Evolutionary conservation across 2,113 vertebrate species (phyloP).

Genomic region (Sporophila hypoxantha): DNA sequence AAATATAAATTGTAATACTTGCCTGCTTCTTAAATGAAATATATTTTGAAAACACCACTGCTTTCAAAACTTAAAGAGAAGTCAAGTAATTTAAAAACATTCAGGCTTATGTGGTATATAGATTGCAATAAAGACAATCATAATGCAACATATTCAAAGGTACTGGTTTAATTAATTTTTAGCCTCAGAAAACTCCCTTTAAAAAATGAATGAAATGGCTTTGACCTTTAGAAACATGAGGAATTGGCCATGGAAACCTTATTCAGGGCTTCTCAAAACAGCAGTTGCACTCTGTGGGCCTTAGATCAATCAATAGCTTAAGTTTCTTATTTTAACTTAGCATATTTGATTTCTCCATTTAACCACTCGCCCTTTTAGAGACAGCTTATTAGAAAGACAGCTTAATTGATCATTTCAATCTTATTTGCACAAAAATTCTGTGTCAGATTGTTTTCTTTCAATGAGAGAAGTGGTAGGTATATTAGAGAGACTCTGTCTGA

Average conservation of each 20-base stretch:
- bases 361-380: neutral
- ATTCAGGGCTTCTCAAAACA: neutral
- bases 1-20: neutral
- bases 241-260: neutral
- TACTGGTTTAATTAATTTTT: neutral
- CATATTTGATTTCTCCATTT: slow-evolving; percentile 2
- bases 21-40: neutral
- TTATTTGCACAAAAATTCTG: neutral
- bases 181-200: neutral
- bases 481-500: neutral
- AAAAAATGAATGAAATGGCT: neutral
- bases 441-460: neutral
- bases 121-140: neutral
- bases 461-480: neutral
- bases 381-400: neutral
- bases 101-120: rapidly evolving
- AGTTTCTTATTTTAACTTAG: neutral
- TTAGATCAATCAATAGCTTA: neutral
- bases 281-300: neutral
- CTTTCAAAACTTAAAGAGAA: neutral
- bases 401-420: neutral
- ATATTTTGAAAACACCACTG: neutral
- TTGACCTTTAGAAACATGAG: neutral
- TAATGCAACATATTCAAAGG: neutral
- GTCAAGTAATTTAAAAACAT: neutral